Percentiles rank a stretch among this genome's conserved stretches.
Conservation (phyloP, 2,113 vertebrate genomes). For the Saguinus midas region DNA sequence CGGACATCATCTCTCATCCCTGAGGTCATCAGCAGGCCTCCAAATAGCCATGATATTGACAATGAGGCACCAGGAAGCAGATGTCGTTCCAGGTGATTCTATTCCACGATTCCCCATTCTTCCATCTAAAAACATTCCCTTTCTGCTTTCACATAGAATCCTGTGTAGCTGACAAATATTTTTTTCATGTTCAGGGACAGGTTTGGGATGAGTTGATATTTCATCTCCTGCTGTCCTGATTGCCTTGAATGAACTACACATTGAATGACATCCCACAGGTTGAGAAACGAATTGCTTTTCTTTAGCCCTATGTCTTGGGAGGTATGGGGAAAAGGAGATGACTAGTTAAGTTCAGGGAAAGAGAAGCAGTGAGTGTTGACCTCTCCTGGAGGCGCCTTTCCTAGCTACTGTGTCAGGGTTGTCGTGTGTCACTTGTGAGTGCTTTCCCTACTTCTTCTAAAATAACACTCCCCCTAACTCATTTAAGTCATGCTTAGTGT, state of each 20-base stretch:
- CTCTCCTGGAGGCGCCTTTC: background rate
- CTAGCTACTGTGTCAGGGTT: background rate
- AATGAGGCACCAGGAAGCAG: background rate
- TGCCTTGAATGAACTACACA: background rate
- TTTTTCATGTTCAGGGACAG: background rate
- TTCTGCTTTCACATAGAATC: background rate
- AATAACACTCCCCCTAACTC: background rate
- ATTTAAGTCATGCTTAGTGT: background rate
- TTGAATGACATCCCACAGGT: background rate
- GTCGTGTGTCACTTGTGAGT: background rate
- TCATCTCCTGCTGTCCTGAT: background rate
- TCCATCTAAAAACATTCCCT: background rate
- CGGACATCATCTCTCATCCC: background rate
- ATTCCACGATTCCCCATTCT: rapidly evolving
- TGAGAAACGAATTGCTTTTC: background rate
- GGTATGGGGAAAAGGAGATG: background rate
- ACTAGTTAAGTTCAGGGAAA: background rate
- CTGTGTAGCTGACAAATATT: background rate
- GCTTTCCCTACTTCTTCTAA: background rate
- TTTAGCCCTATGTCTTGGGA: background rate
- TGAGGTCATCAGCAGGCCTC: background rate
- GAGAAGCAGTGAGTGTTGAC: background rate
- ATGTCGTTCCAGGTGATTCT: background rate
- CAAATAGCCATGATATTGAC: background rate
- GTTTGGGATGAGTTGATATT: background rate